Evolutionary conservation across 2,113 vertebrate species (phyloP), one percentile per base, ranked within the genome.

Genomic region (Cinclus mexicanus): DNA sequence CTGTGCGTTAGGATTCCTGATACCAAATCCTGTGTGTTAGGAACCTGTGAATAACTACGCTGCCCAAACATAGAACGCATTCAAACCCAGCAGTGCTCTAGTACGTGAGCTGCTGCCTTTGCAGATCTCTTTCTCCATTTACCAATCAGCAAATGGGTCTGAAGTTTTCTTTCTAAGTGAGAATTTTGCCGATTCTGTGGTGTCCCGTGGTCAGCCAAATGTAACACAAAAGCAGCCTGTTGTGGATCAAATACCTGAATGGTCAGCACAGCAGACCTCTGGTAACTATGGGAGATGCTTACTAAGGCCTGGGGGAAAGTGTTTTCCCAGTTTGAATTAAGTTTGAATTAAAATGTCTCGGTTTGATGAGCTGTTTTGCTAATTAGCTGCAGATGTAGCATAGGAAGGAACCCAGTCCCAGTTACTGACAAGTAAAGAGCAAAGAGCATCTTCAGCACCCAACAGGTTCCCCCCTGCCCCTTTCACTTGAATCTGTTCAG

Each of bases 341-440:
- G 61, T 75, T 60, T 46, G 28, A 31, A 55, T 90, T 63, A 8
- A 77, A 70, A 95, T 94, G 82, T 90, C 83, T 94, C 86, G 80
- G 63, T 97, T 96, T 95, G 92, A 91, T 97, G 93, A 89, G 72
- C 65, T 87, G 60, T 72, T 95, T 90, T 87, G 49, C 71, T 92
- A 53, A 94, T 95, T 64, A 68, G 74, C 86, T 88, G 60, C 86
- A 89, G 87, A 84, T 91, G 47, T 82, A 55, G 57, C 76, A 84
- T 16, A 37, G 67, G 91, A 70, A 90, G 64, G 56, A 84, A 79
- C 82, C 57, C 69, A 55, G 53, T 56, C 28, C 49, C 67, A 84
- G 33, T 81, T 76, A 56, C 33, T 5, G 3, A 47, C 37, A 37
- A 41, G 75, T 83, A 70, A 37, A 37, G 35, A 37, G 13, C 61